Percentiles rank a stretch among this genome's conserved stretches.
phyloP scores from a whole-genome alignment of 2,113 vertebrate genomes.

The Mirza zaza region DNA sequence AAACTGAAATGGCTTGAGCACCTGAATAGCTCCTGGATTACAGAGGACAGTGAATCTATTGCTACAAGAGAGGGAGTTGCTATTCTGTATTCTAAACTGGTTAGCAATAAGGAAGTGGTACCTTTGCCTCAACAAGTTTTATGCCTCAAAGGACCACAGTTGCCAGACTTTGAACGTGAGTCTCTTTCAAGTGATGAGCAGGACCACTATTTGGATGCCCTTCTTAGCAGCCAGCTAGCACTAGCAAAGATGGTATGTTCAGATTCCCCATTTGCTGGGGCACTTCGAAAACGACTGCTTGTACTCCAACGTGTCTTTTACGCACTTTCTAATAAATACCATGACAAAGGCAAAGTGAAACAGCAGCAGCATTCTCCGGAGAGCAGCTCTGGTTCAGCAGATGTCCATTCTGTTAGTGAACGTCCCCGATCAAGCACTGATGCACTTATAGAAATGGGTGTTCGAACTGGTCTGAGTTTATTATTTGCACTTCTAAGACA shows the following conservation, averaged over 20 bases:
- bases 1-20: slow-evolving; percentile 99
- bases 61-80: slow-evolving; percentile 96
- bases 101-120: slow-evolving; percentile 97
- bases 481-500: too few relatives aligned
- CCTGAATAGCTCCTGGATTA: slow-evolving; percentile 98
- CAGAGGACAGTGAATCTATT: slow-evolving; percentile 98
- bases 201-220: slow-evolving; percentile 98
- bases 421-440: slow-evolving; percentile 95
- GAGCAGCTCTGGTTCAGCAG: slow-evolving; percentile 91
- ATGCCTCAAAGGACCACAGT: slow-evolving; percentile 97
- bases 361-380: slow-evolving; percentile 97
- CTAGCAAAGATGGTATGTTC: slow-evolving; percentile 99
- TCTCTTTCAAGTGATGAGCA: slow-evolving; percentile 98
- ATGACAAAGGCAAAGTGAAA: slow-evolving; percentile 97
- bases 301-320: slow-evolving; percentile 98
- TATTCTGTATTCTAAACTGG: slow-evolving; percentile 92
- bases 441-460: slow-evolving; percentile 97
- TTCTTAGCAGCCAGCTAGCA: slow-evolving; percentile 96
- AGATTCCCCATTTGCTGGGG: slow-evolving; percentile 96
- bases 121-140: slow-evolving; percentile 97
- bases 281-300: slow-evolving; percentile 94
- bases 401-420: slow-evolving; percentile 94
- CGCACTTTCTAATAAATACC: slow-evolving; percentile 98
- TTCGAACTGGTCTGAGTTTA: slow-evolving; percentile 95
- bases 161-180: slow-evolving; percentile 98